Conservation (phyloP, 2,113 vertebrate species). For the Rissa tridactyla region DNA sequence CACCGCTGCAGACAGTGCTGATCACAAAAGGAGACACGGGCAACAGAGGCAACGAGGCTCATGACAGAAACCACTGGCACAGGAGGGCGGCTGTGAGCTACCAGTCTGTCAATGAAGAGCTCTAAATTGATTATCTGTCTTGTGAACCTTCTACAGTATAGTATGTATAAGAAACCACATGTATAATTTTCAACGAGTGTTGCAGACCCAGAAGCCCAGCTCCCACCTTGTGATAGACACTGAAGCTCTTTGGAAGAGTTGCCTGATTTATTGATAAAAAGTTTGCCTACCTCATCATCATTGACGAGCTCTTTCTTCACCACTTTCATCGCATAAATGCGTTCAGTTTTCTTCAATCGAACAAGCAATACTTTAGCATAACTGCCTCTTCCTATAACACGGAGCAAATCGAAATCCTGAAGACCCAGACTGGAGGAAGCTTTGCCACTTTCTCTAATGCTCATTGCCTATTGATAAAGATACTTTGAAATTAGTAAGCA, state of each 20-base stretch:
- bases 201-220: background rate
- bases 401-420: slow-evolving; percentile 92
- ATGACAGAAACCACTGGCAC: background rate
- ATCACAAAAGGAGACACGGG: background rate
- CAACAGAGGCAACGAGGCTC: background rate
- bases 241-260: background rate
- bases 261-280: background rate
- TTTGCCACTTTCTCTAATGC: slow-evolving; percentile 91
- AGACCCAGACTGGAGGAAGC: slow-evolving; percentile 92
- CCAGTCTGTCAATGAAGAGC: background rate
- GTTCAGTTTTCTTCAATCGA: slow-evolving; percentile 94
- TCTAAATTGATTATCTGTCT: background rate
- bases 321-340: slow-evolving; percentile 99
- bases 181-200: background rate
- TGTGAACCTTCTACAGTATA: background rate
- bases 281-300: slow-evolving; percentile 89
- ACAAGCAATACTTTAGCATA: slow-evolving; percentile 97
- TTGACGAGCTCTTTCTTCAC: slow-evolving; percentile 99
- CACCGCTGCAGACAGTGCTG: background rate
- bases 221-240: background rate
- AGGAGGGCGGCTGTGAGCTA: background rate
- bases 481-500: background rate
- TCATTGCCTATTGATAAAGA: slow-evolving; percentile 82
- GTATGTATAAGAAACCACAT: accelerated
- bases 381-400: slow-evolving; percentile 97